Percentiles rank a stretch among this genome's conserved stretches.
Evolutionary conservation across 2,888 invertebrate genomes (phyloP).

Genomic region (Rotaria magnacalcarata): DNA sequence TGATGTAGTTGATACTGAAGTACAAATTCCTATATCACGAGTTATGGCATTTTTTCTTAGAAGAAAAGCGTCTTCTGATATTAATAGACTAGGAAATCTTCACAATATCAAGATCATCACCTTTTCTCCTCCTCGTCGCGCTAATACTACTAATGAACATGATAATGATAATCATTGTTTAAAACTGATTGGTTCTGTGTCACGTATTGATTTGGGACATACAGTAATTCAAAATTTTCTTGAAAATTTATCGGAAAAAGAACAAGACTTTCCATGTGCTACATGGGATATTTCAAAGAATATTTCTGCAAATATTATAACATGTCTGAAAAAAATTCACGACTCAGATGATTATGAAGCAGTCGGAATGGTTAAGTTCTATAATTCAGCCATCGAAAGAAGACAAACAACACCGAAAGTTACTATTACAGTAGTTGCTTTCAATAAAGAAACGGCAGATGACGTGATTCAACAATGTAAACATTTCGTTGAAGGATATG

Average conservation of each 20-base stretch:
- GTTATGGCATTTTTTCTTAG: too few relatives aligned
- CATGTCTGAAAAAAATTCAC: neutral
- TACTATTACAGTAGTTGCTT: neutral
- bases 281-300: neutral
- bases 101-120: too few relatives aligned
- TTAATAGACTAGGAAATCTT: too few relatives aligned
- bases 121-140: too few relatives aligned
- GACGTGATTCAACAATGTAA: neutral
- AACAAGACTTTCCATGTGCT: neutral
- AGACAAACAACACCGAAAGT: neutral
- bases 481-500: neutral
- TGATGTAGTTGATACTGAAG: too few relatives aligned
- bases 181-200: neutral
- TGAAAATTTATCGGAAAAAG: neutral
- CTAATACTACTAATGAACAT: too few relatives aligned
- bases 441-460: neutral
- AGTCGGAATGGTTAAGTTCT: neutral
- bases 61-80: too few relatives aligned
- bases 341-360: neutral
- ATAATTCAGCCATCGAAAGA: neutral
- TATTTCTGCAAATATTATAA: neutral
- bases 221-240: neutral
- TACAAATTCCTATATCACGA: too few relatives aligned
- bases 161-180: neutral
- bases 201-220: neutral